Conservation (phyloP, 2,888 invertebrate species). For the Pandemis cinnamomeana region DNA sequence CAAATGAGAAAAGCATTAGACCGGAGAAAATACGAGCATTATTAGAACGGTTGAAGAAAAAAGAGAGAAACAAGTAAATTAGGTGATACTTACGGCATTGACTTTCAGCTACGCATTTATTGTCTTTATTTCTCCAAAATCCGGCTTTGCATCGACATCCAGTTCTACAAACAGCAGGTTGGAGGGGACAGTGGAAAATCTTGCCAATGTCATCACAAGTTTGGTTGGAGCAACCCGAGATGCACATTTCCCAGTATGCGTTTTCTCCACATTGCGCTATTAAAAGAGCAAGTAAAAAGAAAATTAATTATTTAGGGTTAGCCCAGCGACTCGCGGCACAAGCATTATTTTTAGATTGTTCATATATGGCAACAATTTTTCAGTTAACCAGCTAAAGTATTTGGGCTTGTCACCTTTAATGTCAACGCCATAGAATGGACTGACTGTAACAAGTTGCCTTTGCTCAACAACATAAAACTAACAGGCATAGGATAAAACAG, state of each 20-base stretch:
- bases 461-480: no score
- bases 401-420: no score
- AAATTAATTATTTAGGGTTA: no score
- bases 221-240: constrained; percentile 12
- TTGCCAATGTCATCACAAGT: constrained; percentile 24
- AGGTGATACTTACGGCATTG: constrained; percentile 51
- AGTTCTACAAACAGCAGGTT: constrained; percentile 31
- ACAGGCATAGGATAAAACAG: no score
- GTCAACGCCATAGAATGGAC: no score
- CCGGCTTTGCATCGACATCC: constrained; percentile 50
- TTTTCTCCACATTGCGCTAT: constrained; percentile 17
- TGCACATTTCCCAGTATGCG: constrained; percentile 8
- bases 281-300: neutral
- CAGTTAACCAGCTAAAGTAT: no score
- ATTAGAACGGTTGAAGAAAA: neutral
- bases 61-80: neutral
- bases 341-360: no score
- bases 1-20: no score
- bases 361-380: no score
- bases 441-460: no score
- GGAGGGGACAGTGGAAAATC: constrained; percentile 44
- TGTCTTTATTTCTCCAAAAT: constrained; percentile 46
- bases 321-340: no score
- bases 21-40: no score
- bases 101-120: constrained; percentile 49